Conservation (phyloP, 2,797 vertebrate genomes). For the Centropyge bicolor region DNA sequence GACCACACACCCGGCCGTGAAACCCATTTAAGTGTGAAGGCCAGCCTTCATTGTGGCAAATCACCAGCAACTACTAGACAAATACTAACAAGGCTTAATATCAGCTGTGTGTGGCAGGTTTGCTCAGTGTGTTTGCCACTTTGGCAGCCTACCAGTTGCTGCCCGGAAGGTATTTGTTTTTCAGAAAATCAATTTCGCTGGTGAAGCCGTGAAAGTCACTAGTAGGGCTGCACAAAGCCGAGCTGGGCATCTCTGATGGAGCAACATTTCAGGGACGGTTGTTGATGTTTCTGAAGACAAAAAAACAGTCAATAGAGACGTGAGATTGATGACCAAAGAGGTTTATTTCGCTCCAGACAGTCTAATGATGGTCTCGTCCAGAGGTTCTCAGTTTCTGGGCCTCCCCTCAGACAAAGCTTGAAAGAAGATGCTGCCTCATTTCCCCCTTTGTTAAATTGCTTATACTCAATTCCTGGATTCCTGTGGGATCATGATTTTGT, state of each 20-base stretch:
- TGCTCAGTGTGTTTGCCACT: slow-evolving; percentile 9
- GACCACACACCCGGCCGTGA: slow-evolving; percentile 9
- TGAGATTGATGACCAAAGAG: background rate
- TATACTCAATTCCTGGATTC: too few relatives aligned
- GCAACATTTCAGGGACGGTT: background rate
- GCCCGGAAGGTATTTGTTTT: slow-evolving; percentile 29
- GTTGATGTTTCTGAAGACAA: background rate
- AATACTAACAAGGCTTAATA: slow-evolving; percentile 15
- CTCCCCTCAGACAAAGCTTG: too few relatives aligned
- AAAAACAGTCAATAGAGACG: background rate
- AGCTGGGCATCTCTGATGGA: background rate
- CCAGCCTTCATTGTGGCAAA: background rate
- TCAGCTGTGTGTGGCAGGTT: slow-evolving; percentile 9
- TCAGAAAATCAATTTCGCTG: slow-evolving; percentile 42
- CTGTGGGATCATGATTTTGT: too few relatives aligned
- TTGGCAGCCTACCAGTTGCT: slow-evolving; percentile 27
- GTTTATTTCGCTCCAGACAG: background rate
- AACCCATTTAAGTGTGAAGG: slow-evolving; percentile 13
- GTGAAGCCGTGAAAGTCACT: slow-evolving; percentile 10
- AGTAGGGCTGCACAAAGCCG: background rate
- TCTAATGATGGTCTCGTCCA: too few relatives aligned
- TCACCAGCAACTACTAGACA: background rate
- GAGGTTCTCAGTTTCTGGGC: too few relatives aligned
- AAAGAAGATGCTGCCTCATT: too few relatives aligned
- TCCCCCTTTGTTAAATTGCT: too few relatives aligned